Percentiles rank a stretch among this genome's conserved stretches.
phyloP scores from a whole-genome alignment of 1,140 invertebrate genomes.

The Pristionchus pacificus region DNA sequence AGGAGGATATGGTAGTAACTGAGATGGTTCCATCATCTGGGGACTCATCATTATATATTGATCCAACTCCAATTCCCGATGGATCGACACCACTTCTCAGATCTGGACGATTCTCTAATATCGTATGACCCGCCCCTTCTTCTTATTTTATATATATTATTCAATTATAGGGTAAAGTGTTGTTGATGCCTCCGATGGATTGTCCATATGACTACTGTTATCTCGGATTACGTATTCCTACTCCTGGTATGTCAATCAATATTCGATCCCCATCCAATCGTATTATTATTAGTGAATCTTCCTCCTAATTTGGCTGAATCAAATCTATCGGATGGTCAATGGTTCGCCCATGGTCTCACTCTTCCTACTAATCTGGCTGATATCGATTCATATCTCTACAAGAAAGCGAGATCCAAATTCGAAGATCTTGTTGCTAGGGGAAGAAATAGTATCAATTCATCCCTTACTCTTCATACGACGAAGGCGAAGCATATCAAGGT shows the following conservation, averaged over 20 bases:
- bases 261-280: not conserved
- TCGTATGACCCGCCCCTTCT: constrained; percentile 4
- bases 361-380: constrained; percentile 65
- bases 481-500: constrained; percentile 62
- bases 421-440: constrained; percentile 52
- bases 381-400: constrained; percentile 62
- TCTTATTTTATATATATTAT: constrained; percentile 20
- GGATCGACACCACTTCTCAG: constrained; percentile 23
- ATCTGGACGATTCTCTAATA: constrained; percentile 30
- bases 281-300: not conserved
- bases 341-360: constrained; percentile 71
- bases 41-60: constrained; percentile 48
- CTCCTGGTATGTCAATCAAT: constrained; percentile 65
- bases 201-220: constrained; percentile 73
- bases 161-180: constrained; percentile 64
- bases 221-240: constrained; percentile 66
- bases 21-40: constrained; percentile 33
- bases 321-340: constrained; percentile 63
- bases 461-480: constrained; percentile 72
- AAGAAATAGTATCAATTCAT: constrained; percentile 66
- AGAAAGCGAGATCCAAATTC: constrained; percentile 59
- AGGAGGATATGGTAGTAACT: constrained; percentile 39
- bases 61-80: constrained; percentile 17
- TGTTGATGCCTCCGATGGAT: constrained; percentile 69
- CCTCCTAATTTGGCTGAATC: constrained; percentile 23